Evolutionary conservation across 2,888 invertebrate species (phyloP).

Genomic region (Acleris holmiana): DNA sequence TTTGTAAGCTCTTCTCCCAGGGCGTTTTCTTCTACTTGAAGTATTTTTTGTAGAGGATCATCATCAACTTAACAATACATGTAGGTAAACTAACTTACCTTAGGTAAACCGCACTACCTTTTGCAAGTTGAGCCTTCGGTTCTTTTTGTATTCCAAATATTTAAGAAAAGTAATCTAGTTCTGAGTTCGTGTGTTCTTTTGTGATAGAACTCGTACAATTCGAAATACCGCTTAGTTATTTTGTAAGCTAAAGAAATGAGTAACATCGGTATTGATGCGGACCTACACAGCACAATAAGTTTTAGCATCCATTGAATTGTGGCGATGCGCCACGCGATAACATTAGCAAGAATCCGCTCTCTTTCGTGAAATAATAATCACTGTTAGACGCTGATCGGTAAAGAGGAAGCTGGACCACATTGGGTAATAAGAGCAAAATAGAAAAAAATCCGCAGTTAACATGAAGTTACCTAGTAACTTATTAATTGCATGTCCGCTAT

Average conservation of each 20-base stretch:
- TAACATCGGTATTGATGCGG: slow-evolving; percentile 22
- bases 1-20: too few relatives aligned
- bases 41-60: too few relatives aligned
- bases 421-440: slow-evolving; percentile 1
- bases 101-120: too few relatives aligned
- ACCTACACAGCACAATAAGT: slow-evolving; percentile 45
- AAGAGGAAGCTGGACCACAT: slow-evolving; percentile 43
- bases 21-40: too few relatives aligned
- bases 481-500: too few relatives aligned
- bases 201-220: not conserved
- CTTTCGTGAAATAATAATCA: slow-evolving; percentile 57
- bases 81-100: too few relatives aligned
- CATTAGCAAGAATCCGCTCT: slow-evolving; percentile 59
- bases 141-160: too few relatives aligned
- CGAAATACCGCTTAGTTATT: not conserved
- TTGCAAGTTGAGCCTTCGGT: too few relatives aligned
- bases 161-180: too few relatives aligned
- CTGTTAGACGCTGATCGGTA: slow-evolving; percentile 46
- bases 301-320: slow-evolving; percentile 60
- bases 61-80: too few relatives aligned
- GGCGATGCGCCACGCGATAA: slow-evolving; percentile 61
- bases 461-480: too few relatives aligned
- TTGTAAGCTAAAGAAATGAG: slow-evolving; percentile 20
- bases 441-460: too few relatives aligned
- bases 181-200: not conserved